These are phyloP conservation scores for Oncorhynchus nerka DNA, from an alignment of 2,113 vertebrate species.

Conservation along the genomic window DNA sequence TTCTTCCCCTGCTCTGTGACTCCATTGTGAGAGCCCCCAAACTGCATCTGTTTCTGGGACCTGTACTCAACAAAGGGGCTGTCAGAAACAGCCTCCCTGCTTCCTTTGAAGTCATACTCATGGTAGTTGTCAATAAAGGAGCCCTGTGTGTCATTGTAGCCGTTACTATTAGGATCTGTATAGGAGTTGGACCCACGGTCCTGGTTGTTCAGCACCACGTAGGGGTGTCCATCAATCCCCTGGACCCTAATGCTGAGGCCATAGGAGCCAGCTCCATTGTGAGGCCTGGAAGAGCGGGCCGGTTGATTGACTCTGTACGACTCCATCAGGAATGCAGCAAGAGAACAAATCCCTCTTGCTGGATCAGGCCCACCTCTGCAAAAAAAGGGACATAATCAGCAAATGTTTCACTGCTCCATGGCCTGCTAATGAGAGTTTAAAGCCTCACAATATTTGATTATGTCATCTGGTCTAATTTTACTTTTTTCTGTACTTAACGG, in stretches of 20 bases:
- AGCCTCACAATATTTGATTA: slow-evolving; percentile 29
- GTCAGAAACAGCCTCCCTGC: slow-evolving; percentile 60
- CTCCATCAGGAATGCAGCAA: slow-evolving; percentile 82
- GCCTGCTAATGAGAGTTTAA: slow-evolving; percentile 30
- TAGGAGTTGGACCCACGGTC: slow-evolving; percentile 76
- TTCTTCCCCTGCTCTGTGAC: slow-evolving; percentile 62
- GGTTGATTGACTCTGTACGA: slow-evolving; percentile 75
- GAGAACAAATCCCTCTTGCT: slow-evolving; percentile 65
- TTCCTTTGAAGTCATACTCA: slow-evolving; percentile 66
- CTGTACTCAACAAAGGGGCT: slow-evolving; percentile 75
- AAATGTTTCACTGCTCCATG: slow-evolving; percentile 27
- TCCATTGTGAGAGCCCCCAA: slow-evolving; percentile 67
- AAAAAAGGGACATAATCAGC: slow-evolving; percentile 56
- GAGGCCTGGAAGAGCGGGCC: slow-evolving; percentile 54
- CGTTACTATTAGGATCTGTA: slow-evolving; percentile 70
- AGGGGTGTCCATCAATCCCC: slow-evolving; percentile 95
- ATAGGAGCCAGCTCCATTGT: slow-evolving; percentile 79
- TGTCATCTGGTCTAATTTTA: slow-evolving; percentile 28
- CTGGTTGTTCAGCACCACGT: slow-evolving; percentile 93
- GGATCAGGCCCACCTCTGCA: slow-evolving; percentile 64
- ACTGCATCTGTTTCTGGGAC: slow-evolving; percentile 70
- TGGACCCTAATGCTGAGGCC: slow-evolving; percentile 96
- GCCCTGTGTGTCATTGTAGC: slow-evolving; percentile 59
- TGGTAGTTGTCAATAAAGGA: slow-evolving; percentile 67
- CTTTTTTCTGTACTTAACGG: slow-evolving; percentile 6